These are phyloP conservation scores for Poeciliopsis gracilis DNA, from an alignment of 2,797 vertebrate genomes.

Conservation along the genomic window DNA sequence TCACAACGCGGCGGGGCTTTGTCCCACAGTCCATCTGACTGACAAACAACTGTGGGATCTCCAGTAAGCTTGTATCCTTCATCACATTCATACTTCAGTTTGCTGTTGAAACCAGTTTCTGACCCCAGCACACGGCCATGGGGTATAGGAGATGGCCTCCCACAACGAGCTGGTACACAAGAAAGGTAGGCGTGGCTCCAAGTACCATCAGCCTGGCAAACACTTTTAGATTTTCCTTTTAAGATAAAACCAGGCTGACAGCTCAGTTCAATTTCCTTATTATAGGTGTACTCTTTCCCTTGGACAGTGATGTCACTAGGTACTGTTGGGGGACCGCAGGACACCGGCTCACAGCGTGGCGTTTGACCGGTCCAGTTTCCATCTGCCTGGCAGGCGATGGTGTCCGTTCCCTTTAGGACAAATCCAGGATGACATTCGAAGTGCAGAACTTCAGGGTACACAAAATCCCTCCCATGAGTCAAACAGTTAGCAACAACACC, in stretches of 20 bases:
- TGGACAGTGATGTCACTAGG: constrained; percentile 78
- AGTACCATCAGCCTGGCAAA: constrained; percentile 88
- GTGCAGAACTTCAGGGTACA: constrained; percentile 75
- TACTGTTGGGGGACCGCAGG: constrained; percentile 83
- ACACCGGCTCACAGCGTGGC: constrained; percentile 86
- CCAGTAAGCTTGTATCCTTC: constrained; percentile 87
- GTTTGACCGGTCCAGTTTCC: constrained; percentile 86
- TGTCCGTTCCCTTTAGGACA: constrained; percentile 80
- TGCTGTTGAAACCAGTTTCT: constrained; percentile 83
- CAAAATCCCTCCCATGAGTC: constrained; percentile 79
- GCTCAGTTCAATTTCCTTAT: constrained; percentile 79
- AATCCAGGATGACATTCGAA: constrained; percentile 90
- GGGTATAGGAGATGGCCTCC: constrained; percentile 70
- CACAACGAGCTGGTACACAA: constrained; percentile 84
- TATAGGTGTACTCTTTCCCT: constrained; percentile 85
- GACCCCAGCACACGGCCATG: constrained; percentile 83
- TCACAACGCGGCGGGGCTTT: constrained; percentile 84
- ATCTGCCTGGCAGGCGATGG: constrained; percentile 84
- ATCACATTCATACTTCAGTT: constrained; percentile 85
- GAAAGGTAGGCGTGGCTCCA: constrained; percentile 86
- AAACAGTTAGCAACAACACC: constrained; percentile 80
- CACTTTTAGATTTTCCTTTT: constrained; percentile 79
- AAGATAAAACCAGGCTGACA: constrained; percentile 88
- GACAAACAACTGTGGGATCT: constrained; percentile 77
- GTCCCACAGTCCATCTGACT: constrained; percentile 88